Evolutionary conservation across 2,888 invertebrate species (phyloP).

Genomic region (Drosophila kuntzei): DNA sequence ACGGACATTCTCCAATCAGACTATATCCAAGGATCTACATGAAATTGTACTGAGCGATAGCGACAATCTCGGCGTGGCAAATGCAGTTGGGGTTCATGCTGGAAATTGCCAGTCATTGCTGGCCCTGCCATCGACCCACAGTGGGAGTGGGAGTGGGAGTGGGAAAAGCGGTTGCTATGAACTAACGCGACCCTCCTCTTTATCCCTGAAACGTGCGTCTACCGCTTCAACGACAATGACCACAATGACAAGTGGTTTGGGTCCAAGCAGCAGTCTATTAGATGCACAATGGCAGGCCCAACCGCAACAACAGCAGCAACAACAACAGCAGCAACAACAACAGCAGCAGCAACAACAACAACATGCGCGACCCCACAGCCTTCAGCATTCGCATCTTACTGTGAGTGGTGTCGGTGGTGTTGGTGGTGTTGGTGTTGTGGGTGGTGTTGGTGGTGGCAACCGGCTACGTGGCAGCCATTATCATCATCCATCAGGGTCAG

Average conservation of each 20-base stretch:
- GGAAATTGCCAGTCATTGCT: conserved; percentile 78
- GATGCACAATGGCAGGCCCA: conserved; percentile 73
- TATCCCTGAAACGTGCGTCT: conserved; percentile 79
- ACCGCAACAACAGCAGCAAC: conserved; percentile 29
- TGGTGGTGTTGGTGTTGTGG: conserved; percentile 18
- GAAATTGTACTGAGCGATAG: conserved; percentile 80
- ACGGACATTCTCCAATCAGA: conserved; percentile 83
- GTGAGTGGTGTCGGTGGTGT: conserved; percentile 33
- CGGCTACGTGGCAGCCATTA: conserved; percentile 61
- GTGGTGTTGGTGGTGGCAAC: conserved; percentile 27
- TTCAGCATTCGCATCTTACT: conserved; percentile 69
- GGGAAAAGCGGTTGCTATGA: conserved; percentile 80
- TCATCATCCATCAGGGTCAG: conserved; percentile 50
- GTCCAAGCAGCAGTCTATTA: conserved; percentile 71
- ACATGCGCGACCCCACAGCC: conserved; percentile 56
- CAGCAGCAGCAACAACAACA: conserved; percentile 49
- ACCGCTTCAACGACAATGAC: conserved; percentile 81
- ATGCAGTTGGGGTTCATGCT: conserved; percentile 22
- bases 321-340: conserved; percentile 23
- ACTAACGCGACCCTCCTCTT: conserved; percentile 79
- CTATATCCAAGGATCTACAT: conserved; percentile 82
- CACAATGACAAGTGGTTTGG: conserved; percentile 76
- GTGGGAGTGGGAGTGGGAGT: conserved; percentile 27
- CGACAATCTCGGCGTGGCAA: conserved; percentile 57
- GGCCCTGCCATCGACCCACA: conserved; percentile 59